Evolutionary conservation across 2,888 invertebrate genomes (phyloP).

Genomic region (Branchinecta sandiegonensis): DNA sequence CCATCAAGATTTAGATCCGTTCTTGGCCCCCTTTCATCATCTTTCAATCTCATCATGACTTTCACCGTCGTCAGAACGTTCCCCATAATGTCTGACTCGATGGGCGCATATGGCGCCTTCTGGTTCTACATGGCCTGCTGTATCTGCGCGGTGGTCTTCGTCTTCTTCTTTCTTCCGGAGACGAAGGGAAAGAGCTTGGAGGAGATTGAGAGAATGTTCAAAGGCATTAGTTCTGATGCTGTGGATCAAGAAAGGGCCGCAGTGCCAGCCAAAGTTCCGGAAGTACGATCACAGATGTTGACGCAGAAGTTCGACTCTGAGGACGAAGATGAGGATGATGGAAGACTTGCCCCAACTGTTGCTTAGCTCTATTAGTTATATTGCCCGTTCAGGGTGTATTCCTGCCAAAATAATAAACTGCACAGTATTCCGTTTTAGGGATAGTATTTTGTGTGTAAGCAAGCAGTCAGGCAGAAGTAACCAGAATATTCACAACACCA

Average conservation of each 20-base stretch:
- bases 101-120: conserved; percentile 22
- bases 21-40: conserved; percentile 24
- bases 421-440: too few species aligned
- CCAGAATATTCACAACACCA: too few species aligned
- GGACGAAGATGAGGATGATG: conserved; percentile 23
- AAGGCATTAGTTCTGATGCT: not conserved
- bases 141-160: conserved; percentile 18
- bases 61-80: conserved; percentile 23
- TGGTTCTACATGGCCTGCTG: conserved; percentile 24
- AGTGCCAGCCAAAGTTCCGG: not conserved
- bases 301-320: conserved; percentile 17
- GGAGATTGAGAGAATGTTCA: conserved; percentile 23
- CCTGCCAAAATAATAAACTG: too few species aligned
- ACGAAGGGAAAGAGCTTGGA: conserved; percentile 23
- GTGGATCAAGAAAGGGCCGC: not conserved
- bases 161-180: conserved; percentile 22
- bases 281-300: not conserved
- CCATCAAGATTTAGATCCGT: conserved; percentile 23
- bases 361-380: not conserved
- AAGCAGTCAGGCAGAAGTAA: too few species aligned
- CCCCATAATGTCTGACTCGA: conserved; percentile 21
- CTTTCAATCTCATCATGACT: conserved; percentile 24
- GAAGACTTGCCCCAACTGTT: conserved; percentile 13
- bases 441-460: too few species aligned
- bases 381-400: too few species aligned